Evolutionary conservation across 2,888 invertebrate species (phyloP).

Genomic region (Scrobipalpa atriplicella): DNA sequence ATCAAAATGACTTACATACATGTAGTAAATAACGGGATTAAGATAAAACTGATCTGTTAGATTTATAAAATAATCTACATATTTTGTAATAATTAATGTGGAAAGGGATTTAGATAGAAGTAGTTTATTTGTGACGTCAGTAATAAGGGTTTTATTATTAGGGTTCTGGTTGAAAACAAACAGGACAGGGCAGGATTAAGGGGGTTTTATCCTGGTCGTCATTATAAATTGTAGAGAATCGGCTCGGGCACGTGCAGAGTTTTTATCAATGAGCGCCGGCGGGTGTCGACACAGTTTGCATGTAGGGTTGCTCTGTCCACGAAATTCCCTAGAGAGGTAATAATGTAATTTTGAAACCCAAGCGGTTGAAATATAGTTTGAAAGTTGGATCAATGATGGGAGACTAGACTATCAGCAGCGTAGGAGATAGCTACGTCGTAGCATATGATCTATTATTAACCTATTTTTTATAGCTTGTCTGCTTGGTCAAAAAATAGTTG

Average conservation of each 20-base stretch:
- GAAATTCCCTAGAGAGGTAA: background rate
- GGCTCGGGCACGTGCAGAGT: conserved; percentile 76
- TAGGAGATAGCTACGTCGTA: too few species aligned
- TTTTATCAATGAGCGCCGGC: conserved; percentile 65
- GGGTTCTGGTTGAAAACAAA: conserved; percentile 48
- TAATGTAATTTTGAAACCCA: background rate
- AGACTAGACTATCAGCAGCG: too few species aligned
- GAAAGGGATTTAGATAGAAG: conserved; percentile 25
- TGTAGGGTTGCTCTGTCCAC: background rate
- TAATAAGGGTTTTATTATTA: conserved; percentile 27
- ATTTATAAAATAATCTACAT: conserved; percentile 28
- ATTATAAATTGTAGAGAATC: conserved; percentile 74
- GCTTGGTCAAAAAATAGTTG: too few species aligned
- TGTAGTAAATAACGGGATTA: conserved; percentile 36
- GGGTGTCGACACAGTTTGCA: conserved; percentile 35
- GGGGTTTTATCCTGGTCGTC: conserved; percentile 47
- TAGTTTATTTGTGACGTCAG: conserved; percentile 11
- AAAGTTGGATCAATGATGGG: too few species aligned
- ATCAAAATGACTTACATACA: conserved; percentile 34
- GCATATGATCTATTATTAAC: too few species aligned
- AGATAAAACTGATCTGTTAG: conserved; percentile 34
- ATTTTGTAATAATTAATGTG: conserved; percentile 28
- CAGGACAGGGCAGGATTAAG: conserved; percentile 61
- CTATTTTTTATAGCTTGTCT: too few species aligned
- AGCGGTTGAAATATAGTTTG: background rate